Base-by-base conservation (phyloP, 2,113 vertebrate species). In the Pseudolaguvia tuberculata region DNA sequence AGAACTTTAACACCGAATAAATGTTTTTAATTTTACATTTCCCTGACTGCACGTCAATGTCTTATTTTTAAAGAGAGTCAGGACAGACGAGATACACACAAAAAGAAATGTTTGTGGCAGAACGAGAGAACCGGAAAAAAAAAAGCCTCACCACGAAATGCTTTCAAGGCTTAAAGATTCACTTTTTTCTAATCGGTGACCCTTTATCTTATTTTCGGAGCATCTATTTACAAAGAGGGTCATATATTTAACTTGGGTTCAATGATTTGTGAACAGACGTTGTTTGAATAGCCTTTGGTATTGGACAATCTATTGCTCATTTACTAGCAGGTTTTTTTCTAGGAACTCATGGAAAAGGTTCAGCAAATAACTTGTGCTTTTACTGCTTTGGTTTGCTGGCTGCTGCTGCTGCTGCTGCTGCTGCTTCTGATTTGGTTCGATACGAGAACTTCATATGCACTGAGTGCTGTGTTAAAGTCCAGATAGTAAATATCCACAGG, bases 181-280 rank as follows among this genome's bases (percentile, higher is more conserved):
- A 35, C 17, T 8, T 50, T 31, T 53, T 31, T 69, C 12, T 69
- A n/a, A 69, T 53, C 48, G n/a, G 25, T 2, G 5, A 9, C 5
- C 27, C n/a, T 48, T 52, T 31, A 50, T 68, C 65, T 51, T 47
- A 48, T 48, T 66, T 35, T 52, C 42, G 13, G 50, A 35, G 10
- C 27, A 11, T 35, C 27, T 69, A 52, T 70, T 70, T 70, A 70
- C 66, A 53, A 70, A 70, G 50, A 53, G 29, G 29, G 35, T 39
- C 67, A 39, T 39, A 39, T 70, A 70, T 70, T 70, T 53, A 70
- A 70, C 67, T 53, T 39, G 29, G 67, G 67, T 70, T 70, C 35
- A 70, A 53, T 70, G 67, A 70, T 70, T 53, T 70, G 50, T 70
- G 29, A 50, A 70, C 67, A 70, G 48, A 69, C 9, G 12, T 35